Evolutionary conservation across 2,797 vertebrate species (phyloP).

Genomic region (Chaenodraco wilsoni): DNA sequence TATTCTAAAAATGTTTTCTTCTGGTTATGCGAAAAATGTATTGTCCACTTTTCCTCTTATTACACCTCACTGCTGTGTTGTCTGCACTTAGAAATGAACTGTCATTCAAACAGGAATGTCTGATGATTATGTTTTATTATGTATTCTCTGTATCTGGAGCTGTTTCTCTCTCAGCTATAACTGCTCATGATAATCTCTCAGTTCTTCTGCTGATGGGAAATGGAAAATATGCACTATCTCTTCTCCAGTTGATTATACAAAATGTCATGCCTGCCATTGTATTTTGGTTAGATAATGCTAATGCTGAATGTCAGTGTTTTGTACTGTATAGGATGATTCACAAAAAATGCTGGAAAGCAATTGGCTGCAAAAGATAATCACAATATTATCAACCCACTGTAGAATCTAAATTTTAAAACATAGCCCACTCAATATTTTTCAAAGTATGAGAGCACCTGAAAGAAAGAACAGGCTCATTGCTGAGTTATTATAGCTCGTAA

Average conservation of each 20-base stretch:
- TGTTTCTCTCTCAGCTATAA: conserved; percentile 30
- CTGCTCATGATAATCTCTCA: too few relatives aligned
- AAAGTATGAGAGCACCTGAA: not conserved
- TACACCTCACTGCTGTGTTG: not conserved
- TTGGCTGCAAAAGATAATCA: not conserved
- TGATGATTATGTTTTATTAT: conserved; percentile 23
- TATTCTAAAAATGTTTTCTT: not conserved
- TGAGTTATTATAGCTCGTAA: not conserved
- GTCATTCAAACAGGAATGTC: conserved; percentile 25
- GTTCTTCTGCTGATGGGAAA: too few relatives aligned
- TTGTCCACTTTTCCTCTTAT: not conserved
- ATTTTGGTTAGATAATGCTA: not conserved
- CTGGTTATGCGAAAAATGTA: not conserved
- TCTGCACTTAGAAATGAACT: conserved; percentile 1
- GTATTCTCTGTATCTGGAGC: not conserved
- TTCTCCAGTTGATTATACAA: too few relatives aligned
- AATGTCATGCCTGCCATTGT: too few relatives aligned
- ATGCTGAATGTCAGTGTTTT: not conserved
- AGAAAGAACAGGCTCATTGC: not conserved
- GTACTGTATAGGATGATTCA: not conserved
- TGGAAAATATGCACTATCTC: too few relatives aligned
- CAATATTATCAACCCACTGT: not conserved
- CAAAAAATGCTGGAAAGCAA: not conserved
- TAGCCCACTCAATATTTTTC: not conserved
- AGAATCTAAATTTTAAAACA: not conserved